These are phyloP conservation scores for Ptychodera flava DNA, from an alignment of 35 echinoderm and acorn worm genomes.

Conservation along the genomic window DNA sequence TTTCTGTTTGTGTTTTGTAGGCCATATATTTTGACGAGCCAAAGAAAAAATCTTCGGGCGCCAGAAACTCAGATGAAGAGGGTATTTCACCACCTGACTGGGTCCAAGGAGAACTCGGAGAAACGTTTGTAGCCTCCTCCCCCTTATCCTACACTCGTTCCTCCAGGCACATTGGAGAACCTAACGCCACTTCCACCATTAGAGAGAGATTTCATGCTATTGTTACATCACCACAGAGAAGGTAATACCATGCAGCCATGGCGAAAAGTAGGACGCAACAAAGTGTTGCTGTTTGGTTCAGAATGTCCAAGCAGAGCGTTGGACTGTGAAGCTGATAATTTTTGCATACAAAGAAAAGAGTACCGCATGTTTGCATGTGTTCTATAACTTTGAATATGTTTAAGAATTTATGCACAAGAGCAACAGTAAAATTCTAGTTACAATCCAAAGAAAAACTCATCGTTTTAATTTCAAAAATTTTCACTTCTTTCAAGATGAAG, in stretches of 20 bases:
- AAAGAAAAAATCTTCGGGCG: constrained; percentile 33
- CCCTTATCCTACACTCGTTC: background rate
- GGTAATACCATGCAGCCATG: background rate
- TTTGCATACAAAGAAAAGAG: too few relatives aligned
- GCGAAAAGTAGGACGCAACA: too few relatives aligned
- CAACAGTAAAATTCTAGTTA: too few relatives aligned
- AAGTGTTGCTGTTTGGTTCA: too few relatives aligned
- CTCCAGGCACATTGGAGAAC: background rate
- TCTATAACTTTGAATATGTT: too few relatives aligned
- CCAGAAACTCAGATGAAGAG: constrained; percentile 8
- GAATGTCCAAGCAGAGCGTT: too few relatives aligned
- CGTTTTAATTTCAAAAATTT: too few relatives aligned
- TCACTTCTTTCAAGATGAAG: too few relatives aligned
- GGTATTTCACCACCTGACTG: constrained; percentile 60
- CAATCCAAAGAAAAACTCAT: too few relatives aligned
- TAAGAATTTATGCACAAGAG: too few relatives aligned
- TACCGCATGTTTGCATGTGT: too few relatives aligned
- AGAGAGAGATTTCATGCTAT: constrained; percentile 9
- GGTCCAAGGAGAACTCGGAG: constrained; percentile 60
- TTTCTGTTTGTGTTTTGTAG: constrained; percentile 23
- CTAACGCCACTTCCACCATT: constrained; percentile 33
- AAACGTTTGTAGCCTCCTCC: constrained; percentile 9
- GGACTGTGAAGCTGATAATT: too few relatives aligned
- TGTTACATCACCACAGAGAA: background rate
- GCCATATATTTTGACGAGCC: constrained; percentile 91